These are phyloP conservation scores for Zaprionus kolodkinae DNA, from an alignment of 1,140 invertebrate species.

Conservation along the genomic window DNA sequence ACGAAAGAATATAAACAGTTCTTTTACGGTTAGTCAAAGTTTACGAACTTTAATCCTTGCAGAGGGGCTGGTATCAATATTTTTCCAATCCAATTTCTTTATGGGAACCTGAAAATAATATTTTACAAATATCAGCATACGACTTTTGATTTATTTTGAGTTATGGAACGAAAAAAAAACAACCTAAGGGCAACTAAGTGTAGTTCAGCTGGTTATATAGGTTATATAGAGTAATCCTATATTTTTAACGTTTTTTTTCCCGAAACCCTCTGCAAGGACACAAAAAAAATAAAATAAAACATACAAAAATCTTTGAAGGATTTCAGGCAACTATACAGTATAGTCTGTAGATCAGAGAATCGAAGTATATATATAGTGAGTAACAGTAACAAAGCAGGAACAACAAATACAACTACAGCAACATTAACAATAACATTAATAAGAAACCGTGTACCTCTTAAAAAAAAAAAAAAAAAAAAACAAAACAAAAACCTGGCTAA, in stretches of 20 bases:
- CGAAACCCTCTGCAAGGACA: not conserved
- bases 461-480: conserved; percentile 10
- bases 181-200: no score
- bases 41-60: not conserved
- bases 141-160: not conserved
- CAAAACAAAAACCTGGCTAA: conserved; percentile 33
- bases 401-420: conserved; percentile 21
- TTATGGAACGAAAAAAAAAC: not conserved
- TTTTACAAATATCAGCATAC: not conserved
- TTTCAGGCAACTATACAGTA: not conserved
- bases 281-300: not conserved
- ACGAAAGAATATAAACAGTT: conserved; percentile 8
- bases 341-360: not conserved
- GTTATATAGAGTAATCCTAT: no score
- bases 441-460: conserved; percentile 70
- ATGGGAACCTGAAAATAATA: not conserved
- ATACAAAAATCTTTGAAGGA: not conserved
- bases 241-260: no score
- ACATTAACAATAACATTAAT: conserved; percentile 49
- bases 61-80: not conserved
- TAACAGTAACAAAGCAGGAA: not conserved
- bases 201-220: no score
- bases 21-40: not conserved
- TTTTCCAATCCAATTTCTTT: no score
- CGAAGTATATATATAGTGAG: conserved; percentile 11